Conservation (phyloP, 2,888 invertebrate genomes). For the Parelbella ahira region DNA sequence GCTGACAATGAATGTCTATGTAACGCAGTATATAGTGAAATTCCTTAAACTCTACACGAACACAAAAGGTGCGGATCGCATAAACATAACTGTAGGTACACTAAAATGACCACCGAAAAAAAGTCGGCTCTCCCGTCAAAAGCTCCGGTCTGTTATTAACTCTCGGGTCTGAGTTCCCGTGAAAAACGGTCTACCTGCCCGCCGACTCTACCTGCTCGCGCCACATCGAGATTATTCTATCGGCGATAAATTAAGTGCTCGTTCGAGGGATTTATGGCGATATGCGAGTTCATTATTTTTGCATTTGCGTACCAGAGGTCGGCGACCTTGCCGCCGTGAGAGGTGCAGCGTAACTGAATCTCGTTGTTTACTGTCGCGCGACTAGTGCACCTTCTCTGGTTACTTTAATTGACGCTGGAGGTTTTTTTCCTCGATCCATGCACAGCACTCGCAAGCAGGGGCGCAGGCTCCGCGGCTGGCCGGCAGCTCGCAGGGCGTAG, state of each 20-base stretch:
- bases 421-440: slow-evolving; percentile 15
- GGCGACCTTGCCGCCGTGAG: slow-evolving; percentile 38
- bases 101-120: slow-evolving; percentile 64
- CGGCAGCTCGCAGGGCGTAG: slow-evolving; percentile 47
- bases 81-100: slow-evolving; percentile 58
- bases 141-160: slow-evolving; percentile 41
- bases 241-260: slow-evolving; percentile 66
- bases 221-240: slow-evolving; percentile 55
- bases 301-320: slow-evolving; percentile 49
- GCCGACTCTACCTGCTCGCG: slow-evolving; percentile 54
- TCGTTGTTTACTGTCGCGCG: slow-evolving; percentile 35
- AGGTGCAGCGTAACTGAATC: slow-evolving; percentile 35
- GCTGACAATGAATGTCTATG: no score
- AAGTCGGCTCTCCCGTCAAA: slow-evolving; percentile 37
- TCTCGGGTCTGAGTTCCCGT: slow-evolving; percentile 49
- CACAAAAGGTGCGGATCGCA: slow-evolving; percentile 50
- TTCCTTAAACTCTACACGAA: slow-evolving; percentile 55
- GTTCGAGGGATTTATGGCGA: slow-evolving; percentile 39
- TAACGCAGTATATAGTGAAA: slow-evolving; percentile 51
- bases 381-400: slow-evolving; percentile 31
- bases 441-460: slow-evolving; percentile 38
- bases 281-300: slow-evolving; percentile 60
- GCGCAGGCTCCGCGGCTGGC: slow-evolving; percentile 38
- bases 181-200: slow-evolving; percentile 61
- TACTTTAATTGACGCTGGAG: slow-evolving; percentile 32